Evolutionary conservation across 2,113 vertebrate species (phyloP).

Genomic region (Pelecanus crispus): DNA sequence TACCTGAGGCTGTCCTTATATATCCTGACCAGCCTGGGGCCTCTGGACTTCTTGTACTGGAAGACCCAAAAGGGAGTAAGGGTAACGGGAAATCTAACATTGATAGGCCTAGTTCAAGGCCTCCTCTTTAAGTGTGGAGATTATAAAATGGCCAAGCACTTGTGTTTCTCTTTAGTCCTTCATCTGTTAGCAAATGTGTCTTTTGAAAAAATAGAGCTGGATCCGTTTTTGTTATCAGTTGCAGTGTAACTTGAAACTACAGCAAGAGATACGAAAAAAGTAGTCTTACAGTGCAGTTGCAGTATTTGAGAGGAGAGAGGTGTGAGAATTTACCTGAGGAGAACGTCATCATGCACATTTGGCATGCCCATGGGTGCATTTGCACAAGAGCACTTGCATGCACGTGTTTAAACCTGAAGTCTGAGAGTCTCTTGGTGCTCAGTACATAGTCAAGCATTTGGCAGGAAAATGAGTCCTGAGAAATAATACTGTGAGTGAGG

Average conservation of each 20-base stretch:
- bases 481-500: neutral
- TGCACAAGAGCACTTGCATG: neutral
- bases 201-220: neutral
- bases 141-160: neutral
- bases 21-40: neutral
- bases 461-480: neutral
- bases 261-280: neutral
- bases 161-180: neutral
- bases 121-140: neutral
- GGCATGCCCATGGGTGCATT: neutral
- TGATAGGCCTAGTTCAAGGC: neutral
- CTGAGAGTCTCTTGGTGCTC: neutral
- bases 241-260: neutral
- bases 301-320: neutral
- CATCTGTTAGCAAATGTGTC: neutral
- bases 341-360: neutral
- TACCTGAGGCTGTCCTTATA: neutral
- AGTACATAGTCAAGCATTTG: neutral
- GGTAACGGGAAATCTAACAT: neutral
- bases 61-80: neutral
- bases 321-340: neutral
- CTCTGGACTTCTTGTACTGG: neutral
- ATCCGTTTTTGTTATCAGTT: neutral
- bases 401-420: neutral
- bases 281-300: neutral